Evolutionary conservation across 2,113 vertebrate genomes (phyloP), one percentile per base, ranked within the genome.

Genomic region (Cinclus mexicanus): DNA sequence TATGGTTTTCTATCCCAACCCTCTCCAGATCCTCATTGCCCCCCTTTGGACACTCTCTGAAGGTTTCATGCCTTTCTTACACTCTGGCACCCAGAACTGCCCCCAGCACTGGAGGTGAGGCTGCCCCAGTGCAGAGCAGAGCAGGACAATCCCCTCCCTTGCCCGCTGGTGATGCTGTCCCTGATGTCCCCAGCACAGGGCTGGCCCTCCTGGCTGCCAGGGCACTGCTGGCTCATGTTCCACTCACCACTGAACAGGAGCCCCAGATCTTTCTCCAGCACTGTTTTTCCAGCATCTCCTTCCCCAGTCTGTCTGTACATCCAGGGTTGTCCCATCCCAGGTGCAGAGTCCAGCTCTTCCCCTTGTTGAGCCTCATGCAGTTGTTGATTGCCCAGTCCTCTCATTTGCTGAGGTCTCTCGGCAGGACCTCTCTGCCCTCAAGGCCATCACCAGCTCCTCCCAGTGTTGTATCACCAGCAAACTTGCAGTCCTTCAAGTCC

Each of bases 201-300:
- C 1, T 55, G 61, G 33, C 50, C 41, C 26, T 80, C 41, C 50
- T 47, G 41, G 50, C 52, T 67, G 52, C 61, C 41, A 37, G 26
- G 52, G 63, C 77, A 56, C 63, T 47, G 78, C 63, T 80, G 63
- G 5, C 28, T 59, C 7, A 0, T 59, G 23, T 41, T 26, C 42
- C 35, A 37, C 35, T 37, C 35, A 37, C 35, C 35, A 37, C 35
- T 37, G 35, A 37, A 7, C 35, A 37, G 35, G 35, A 37, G 35
- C 35, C 35, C 28, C 42, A 39, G 35, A 1, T 6, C 14, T 9
- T 19, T 49, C 50, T 41, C 35, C 1, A 0, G 41, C 8, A 1
- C 4, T 67, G 33, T 50, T 56, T 1, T 37, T 37, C 11, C 79
- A 69, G 35, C 7, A 1, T 23, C 42, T 23, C 23, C 2, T 59